Percentiles rank a stretch among this genome's conserved stretches.
These are phyloP conservation scores for Gambusia yucatana DNA, from an alignment of 2,797 vertebrate species.

Conservation along the genomic window DNA sequence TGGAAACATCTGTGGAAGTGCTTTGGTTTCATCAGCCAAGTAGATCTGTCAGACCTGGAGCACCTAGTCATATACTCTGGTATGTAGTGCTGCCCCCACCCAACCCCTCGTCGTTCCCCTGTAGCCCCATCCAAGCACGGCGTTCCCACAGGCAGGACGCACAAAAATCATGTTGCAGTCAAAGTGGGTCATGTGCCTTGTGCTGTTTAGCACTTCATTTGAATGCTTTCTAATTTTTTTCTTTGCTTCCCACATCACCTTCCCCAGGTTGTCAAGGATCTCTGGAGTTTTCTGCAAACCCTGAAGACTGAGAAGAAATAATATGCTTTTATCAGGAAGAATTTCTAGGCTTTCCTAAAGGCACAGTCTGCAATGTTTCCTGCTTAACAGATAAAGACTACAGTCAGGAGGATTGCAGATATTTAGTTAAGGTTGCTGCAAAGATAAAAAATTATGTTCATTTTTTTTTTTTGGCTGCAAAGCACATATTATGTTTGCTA, in stretches of 20 bases:
- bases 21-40: slow-evolving; percentile 80
- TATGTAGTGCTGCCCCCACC: slow-evolving; percentile 77
- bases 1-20: slow-evolving; percentile 81
- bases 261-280: slow-evolving; percentile 84
- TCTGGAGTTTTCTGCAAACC: slow-evolving; percentile 83
- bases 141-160: slow-evolving; percentile 62
- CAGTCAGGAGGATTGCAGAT: slow-evolving; percentile 16
- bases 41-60: slow-evolving; percentile 82
- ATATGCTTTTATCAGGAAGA: neutral
- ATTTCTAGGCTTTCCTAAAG: slow-evolving; percentile 69
- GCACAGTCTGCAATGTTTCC: slow-evolving; percentile 70
- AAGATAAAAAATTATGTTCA: slow-evolving; percentile 21
- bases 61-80: slow-evolving; percentile 85
- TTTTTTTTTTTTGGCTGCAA: slow-evolving; percentile 19
- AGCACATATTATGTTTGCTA: slow-evolving; percentile 22
- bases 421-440: slow-evolving; percentile 9
- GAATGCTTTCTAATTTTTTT: slow-evolving; percentile 53
- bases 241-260: slow-evolving; percentile 22
- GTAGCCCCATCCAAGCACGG: slow-evolving; percentile 55
- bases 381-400: slow-evolving; percentile 19
- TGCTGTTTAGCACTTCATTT: slow-evolving; percentile 59
- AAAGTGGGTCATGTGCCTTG: slow-evolving; percentile 65
- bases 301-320: slow-evolving; percentile 81
- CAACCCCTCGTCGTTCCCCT: slow-evolving; percentile 67
- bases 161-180: slow-evolving; percentile 56